Evolutionary conservation across 2,113 vertebrate genomes (phyloP).

Genomic region (Synodontis membranacea): DNA sequence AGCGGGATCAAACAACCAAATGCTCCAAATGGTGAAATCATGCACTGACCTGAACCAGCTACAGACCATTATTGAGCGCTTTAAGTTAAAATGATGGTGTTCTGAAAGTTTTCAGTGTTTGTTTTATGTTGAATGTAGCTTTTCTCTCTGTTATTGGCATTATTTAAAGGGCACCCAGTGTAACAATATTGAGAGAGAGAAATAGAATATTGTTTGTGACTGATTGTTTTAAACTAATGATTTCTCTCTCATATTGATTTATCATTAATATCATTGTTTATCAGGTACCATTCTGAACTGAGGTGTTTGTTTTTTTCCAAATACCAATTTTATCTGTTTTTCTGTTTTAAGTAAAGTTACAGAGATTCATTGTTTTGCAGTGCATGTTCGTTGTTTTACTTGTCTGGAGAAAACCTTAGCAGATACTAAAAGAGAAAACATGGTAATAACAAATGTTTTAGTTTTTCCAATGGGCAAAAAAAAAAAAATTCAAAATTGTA

Average conservation of each 20-base stretch:
- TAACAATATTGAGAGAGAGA: not conserved
- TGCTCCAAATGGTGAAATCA: not conserved
- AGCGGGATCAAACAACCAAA: not conserved
- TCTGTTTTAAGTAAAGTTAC: conserved; percentile 13
- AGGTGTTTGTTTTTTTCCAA: not conserved
- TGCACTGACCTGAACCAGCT: not conserved
- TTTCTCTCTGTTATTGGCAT: not conserved
- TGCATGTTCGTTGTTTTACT: too few relatives aligned
- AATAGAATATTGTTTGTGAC: conserved; percentile 10
- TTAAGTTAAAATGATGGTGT: not conserved
- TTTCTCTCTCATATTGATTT: not conserved
- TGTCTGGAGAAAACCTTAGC: too few relatives aligned
- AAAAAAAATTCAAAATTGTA: not conserved
- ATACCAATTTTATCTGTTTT: conserved; percentile 5
- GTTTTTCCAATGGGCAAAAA: not conserved
- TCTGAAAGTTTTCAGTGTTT: not conserved
- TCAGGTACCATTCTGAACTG: not conserved
- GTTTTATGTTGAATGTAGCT: conserved; percentile 16
- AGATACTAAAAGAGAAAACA: not conserved
- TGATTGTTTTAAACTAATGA: conserved; percentile 13
- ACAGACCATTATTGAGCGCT: not conserved
- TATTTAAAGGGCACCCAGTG: not conserved
- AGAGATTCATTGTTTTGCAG: conserved; percentile 22
- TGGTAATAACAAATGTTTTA: not conserved
- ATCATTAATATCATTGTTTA: not conserved